Conservation (phyloP, 2,888 invertebrate species). For the Leptarthrus brevirostris region DNA sequence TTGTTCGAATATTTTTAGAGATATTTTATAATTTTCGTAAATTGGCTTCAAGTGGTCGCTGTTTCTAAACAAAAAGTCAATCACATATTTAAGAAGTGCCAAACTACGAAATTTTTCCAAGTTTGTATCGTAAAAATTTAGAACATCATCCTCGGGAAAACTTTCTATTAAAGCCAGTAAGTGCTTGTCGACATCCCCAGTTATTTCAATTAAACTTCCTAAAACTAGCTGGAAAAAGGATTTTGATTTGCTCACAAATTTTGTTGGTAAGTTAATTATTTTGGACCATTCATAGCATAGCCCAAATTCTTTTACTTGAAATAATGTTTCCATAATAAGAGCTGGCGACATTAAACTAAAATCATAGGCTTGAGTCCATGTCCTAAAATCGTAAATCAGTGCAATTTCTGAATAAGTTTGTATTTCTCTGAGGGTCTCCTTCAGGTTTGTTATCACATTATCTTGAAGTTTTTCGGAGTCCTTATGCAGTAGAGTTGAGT, state of each 20-base stretch:
- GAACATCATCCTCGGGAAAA: constrained; percentile 71
- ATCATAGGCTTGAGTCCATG: constrained; percentile 73
- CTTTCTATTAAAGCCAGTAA: constrained; percentile 71
- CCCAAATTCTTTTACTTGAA: constrained; percentile 65
- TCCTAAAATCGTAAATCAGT: constrained; percentile 69
- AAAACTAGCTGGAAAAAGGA: constrained; percentile 58
- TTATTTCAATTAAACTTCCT: constrained; percentile 59
- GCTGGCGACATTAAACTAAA: constrained; percentile 63
- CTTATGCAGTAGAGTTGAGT: constrained; percentile 68
- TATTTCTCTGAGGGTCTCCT: constrained; percentile 73
- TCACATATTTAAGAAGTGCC: constrained; percentile 73
- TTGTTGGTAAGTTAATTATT: constrained; percentile 69
- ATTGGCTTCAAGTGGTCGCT: constrained; percentile 63
- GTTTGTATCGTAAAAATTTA: constrained; percentile 74
- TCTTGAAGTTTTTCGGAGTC: constrained; percentile 65
- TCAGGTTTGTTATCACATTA: constrained; percentile 64
- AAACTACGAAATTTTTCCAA: constrained; percentile 74
- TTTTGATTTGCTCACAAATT: constrained; percentile 29
- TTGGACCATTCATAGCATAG: constrained; percentile 78
- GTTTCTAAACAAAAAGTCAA: constrained; percentile 71
- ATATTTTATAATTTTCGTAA: constrained; percentile 74
- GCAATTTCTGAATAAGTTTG: constrained; percentile 74
- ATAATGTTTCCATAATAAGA: constrained; percentile 61
- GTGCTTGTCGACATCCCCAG: constrained; percentile 52
- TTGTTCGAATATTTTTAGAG: constrained; percentile 75